Evolutionary conservation across 2,888 invertebrate species (phyloP).

Genomic region (Drosophila aldrichi): DNA sequence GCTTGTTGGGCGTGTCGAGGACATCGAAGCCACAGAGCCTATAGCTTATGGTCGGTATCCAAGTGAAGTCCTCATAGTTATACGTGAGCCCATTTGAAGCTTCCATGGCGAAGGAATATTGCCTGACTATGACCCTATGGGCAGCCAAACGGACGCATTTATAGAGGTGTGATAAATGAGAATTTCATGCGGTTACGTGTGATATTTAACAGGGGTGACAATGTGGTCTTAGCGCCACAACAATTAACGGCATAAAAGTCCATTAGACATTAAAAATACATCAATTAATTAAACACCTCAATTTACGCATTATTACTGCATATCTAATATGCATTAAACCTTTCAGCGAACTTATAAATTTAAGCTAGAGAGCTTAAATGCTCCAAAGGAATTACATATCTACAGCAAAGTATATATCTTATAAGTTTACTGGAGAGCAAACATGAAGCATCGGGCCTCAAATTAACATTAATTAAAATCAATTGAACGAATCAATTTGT

Average conservation of each 20-base stretch:
- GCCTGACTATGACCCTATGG: neutral
- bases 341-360: neutral
- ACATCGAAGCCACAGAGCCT: constrained; percentile 45
- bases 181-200: constrained; percentile 47
- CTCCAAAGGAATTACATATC: neutral
- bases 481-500: constrained; percentile 56
- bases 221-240: constrained; percentile 5
- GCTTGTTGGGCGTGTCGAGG: constrained; percentile 9
- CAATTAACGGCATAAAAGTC: neutral
- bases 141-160: constrained; percentile 21
- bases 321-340: neutral
- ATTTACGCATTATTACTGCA: neutral
- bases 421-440: constrained; percentile 87
- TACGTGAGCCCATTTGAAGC: constrained; percentile 1
- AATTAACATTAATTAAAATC: constrained; percentile 72
- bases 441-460: constrained; percentile 7
- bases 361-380: too few species aligned
- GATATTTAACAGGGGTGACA: constrained; percentile 15
- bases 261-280: constrained; percentile 4
- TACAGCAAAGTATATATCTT: neutral
- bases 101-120: constrained; percentile 33
- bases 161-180: constrained; percentile 29
- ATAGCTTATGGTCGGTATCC: constrained; percentile 34
- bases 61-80: constrained; percentile 49
- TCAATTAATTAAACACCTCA: neutral